Evolutionary conservation across 1,140 invertebrate genomes (phyloP).

Genomic region (Euborellia annulipes): DNA sequence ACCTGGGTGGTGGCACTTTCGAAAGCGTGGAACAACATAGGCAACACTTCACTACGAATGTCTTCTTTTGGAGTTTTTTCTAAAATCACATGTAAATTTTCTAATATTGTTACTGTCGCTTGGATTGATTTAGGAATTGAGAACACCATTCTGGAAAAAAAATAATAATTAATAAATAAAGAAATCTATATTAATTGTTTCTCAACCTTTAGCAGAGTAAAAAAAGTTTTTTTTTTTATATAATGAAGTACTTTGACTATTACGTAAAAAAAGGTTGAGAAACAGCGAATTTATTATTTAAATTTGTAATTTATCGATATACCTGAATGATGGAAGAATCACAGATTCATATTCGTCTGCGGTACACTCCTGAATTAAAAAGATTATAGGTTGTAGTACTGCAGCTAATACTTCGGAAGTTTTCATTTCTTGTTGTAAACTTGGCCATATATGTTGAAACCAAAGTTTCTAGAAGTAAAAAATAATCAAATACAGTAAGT

Average conservation of each 20-base stretch:
- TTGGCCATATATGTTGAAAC: constrained; percentile 88
- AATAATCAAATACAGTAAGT: too few species aligned
- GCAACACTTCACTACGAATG: constrained; percentile 63
- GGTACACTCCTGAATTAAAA: constrained; percentile 69
- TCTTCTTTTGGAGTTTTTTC: constrained; percentile 73
- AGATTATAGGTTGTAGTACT: constrained; percentile 74
- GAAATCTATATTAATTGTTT: too few species aligned
- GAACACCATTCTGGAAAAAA: constrained; percentile 47
- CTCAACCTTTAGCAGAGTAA: too few species aligned
- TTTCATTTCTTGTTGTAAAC: constrained; percentile 67
- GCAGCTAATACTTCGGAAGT: constrained; percentile 73
- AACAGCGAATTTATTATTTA: too few species aligned
- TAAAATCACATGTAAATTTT: constrained; percentile 81
- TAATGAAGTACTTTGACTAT: too few species aligned
- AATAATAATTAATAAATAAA: constrained; percentile 17
- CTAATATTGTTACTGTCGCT: constrained; percentile 76
- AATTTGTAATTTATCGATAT: constrained; percentile 18
- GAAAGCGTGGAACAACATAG: constrained; percentile 75
- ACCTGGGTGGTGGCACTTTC: constrained; percentile 85
- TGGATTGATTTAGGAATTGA: constrained; percentile 73
- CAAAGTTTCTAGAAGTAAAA: constrained; percentile 98
- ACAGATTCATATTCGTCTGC: constrained; percentile 68
- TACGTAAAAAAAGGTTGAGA: too few species aligned
- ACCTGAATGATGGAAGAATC: constrained; percentile 69
- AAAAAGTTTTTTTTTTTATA: too few species aligned